Base-by-base conservation (phyloP, 2,797 vertebrate genomes). In the Anabacerthia variegaticeps region DNA sequence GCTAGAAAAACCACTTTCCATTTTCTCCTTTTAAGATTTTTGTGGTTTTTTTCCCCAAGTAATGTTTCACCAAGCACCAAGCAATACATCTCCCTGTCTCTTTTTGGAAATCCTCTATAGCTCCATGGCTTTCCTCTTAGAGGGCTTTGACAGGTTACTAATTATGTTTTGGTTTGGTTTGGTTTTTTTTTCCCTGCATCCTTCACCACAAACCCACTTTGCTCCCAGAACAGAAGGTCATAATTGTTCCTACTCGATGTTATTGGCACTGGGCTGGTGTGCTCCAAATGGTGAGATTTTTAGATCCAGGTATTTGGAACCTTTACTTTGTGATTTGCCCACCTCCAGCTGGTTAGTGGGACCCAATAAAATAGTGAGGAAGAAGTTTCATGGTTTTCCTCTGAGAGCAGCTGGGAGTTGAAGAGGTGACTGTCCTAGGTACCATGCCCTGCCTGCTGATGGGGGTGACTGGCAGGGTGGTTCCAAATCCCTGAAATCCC, bases 111-210 rank as follows among this genome's bases (percentile, higher is more conserved):
- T 36, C 12, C 4, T 3, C 24, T 68, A 1, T 36, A 43, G 26
- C 32, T 92, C 26, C 30, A 6, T 71, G 14, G 8, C 49, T 81
- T 92, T 72, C 15, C 49, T 81, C 22, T 77, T 80, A 56, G 5
- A 72, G 37, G 34, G 28, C 41, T 89, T 43, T 86, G 49, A 52
- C 21, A 41, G 59, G 19, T 61, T 52, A 12, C 18, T 61, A 8
- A 27, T 12, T 37, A 36, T 28, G 24, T 43, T 15, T 46, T 37
- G 14, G 10, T 17, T 30, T 44, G 7, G 20, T 28, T 36, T n/a
- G n/a, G n/a, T n/a, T n/a, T n/a, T 21, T 6, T 14, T 41, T 14
- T 10, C 3, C 22, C 6, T 4, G 3, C 8, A 34, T 19, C 14
- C 21, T 20, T 58, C 24, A 37, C 18, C 22, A 22, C 14, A 7